Evolutionary conservation across 2,113 vertebrate species (phyloP).

Genomic region (Rhinolophus ferrumequinum): DNA sequence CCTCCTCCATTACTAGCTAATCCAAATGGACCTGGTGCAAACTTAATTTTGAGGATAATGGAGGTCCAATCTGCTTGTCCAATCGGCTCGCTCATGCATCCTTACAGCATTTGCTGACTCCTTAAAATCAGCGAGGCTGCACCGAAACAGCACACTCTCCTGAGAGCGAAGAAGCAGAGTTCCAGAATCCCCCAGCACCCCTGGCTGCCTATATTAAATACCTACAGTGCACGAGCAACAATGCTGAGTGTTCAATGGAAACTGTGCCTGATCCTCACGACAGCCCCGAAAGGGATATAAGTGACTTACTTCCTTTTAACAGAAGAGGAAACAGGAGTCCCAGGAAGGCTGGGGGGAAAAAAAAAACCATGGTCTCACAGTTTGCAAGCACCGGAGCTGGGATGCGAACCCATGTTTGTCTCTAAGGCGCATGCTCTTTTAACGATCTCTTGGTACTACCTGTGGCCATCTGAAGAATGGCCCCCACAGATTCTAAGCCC

Average conservation of each 20-base stretch:
- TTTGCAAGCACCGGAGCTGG: not conserved
- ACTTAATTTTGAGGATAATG: constrained; percentile 71
- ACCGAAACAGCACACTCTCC: not conserved
- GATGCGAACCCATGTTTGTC: not conserved
- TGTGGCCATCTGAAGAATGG: not conserved
- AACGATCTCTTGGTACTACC: not conserved
- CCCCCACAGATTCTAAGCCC: not conserved
- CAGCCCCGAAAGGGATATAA: not conserved
- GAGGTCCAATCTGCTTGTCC: constrained; percentile 35
- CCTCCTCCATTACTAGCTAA: constrained; percentile 70
- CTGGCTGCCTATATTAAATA: not conserved
- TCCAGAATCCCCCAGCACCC: not conserved
- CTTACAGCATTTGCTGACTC: constrained; percentile 61
- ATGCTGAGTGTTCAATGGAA: fast-evolving
- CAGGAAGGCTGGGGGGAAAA: not conserved
- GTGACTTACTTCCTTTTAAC: not conserved
- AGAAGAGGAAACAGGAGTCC: not conserved
- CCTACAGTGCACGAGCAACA: not conserved
- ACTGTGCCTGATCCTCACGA: not conserved
- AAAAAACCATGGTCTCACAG: not conserved
- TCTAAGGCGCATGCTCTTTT: not conserved
- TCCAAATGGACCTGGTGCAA: constrained; percentile 70
- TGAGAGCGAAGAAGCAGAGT: not conserved
- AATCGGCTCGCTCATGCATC: constrained; percentile 12
- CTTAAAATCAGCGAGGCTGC: not conserved